These are phyloP conservation scores for Colletes gigas DNA, from an alignment of 1,140 invertebrate genomes.

Conservation along the genomic window DNA sequence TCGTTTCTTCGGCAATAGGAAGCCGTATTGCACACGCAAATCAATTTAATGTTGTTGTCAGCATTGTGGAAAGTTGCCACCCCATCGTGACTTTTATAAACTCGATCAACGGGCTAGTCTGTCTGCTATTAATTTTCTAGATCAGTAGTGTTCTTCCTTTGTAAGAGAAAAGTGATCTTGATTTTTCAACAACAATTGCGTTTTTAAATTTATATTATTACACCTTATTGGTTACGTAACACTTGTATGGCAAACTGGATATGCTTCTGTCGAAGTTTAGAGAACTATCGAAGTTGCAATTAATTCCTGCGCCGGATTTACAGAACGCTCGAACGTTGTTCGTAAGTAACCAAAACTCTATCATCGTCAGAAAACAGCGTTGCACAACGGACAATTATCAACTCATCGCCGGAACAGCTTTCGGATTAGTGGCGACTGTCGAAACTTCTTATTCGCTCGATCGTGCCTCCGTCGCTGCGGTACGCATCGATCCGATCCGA, in stretches of 20 bases:
- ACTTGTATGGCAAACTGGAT: not conserved
- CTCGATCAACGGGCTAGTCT: constrained; percentile 31
- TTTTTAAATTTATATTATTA: no score
- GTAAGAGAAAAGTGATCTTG: not conserved
- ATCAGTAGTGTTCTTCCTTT: not conserved
- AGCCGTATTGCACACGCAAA: constrained; percentile 20
- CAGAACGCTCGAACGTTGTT: not conserved
- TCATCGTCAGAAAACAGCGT: constrained; percentile 4
- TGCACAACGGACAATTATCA: constrained; percentile 17
- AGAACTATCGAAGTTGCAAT: not conserved
- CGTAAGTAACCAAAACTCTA: not conserved
- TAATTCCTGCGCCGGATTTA: constrained; percentile 1
- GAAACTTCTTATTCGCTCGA: constrained; percentile 23
- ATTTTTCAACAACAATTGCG: not conserved
- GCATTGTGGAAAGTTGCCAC: constrained; percentile 29
- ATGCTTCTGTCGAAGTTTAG: not conserved
- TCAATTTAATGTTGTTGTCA: constrained; percentile 47
- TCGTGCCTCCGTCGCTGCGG: constrained; percentile 10
- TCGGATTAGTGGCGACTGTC: constrained; percentile 7
- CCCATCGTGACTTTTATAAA: constrained; percentile 24
- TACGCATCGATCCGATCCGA: constrained; percentile 5
- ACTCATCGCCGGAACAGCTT: constrained; percentile 18
- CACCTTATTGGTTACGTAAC: no score
- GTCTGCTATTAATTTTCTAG: constrained; percentile 27
- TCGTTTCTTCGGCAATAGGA: constrained; percentile 36